phyloP scores from a whole-genome alignment of 2,113 vertebrate species.

The Oceanites oceanicus region DNA sequence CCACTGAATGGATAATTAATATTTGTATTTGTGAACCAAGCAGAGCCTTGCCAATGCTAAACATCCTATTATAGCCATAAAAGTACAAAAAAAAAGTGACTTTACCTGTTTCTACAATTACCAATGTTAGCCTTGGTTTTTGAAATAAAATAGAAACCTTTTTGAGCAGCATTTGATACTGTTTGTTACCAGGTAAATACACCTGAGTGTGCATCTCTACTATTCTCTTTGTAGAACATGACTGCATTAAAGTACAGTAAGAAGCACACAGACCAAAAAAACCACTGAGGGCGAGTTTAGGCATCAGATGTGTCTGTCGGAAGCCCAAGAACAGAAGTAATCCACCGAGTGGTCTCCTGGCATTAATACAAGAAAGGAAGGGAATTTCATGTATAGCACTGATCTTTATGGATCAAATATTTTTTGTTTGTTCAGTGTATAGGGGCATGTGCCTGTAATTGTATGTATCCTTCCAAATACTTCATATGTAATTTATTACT shows the following conservation, averaged over 20 bases:
- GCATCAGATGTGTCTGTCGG: background rate
- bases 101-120: background rate
- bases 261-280: background rate
- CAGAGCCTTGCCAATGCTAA: background rate
- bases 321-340: background rate
- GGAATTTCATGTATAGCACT: background rate
- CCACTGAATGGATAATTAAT: background rate
- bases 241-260: background rate
- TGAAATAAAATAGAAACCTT: background rate
- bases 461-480: background rate
- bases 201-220: background rate
- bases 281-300: background rate
- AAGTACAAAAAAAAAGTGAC: background rate
- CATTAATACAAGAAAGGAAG: background rate
- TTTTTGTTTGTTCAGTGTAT: background rate
- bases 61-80: background rate
- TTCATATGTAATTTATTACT: background rate
- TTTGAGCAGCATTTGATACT: background rate
- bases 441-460: background rate
- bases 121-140: background rate
- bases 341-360: background rate
- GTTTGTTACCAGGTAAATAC: background rate
- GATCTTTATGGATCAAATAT: constrained; percentile 23
- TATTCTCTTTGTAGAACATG: background rate
- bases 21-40: background rate